Base-by-base conservation (phyloP, 37 sponge, comb jelly and placozoan species). In the Tethya wilhelma region DNA sequence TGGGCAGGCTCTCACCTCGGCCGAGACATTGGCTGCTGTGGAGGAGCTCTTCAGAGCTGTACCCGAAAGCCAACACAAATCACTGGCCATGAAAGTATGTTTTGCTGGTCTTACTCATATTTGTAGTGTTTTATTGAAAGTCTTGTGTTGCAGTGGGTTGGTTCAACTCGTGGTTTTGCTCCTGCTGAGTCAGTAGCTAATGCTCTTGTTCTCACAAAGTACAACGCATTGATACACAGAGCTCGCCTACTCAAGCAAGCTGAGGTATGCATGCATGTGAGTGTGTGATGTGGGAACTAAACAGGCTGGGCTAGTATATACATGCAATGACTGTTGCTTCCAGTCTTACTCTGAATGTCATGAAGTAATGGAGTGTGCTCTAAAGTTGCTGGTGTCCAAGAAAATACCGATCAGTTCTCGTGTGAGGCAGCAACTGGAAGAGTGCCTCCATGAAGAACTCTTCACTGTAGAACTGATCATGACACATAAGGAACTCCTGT, bases 221-320 rank as follows among this genome's bases (percentile, higher is more conserved):
- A 87, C 80, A 92, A 92, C 62, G 74, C 69, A 17, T 42, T 92
- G 23, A 37, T 92, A 20, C 66, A 74, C 65, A 83, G 77, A 36
- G 88, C 85, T 12, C 55, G 67, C 31, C 23, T 43, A 9, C 44
- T 81, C 11, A 38, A 43, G 34, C 55, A 66, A 38, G 60, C 67
- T 34, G 38, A 87, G 75, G 92, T 91, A 69, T 44, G 56, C 2
- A 12, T 46, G 59, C 7, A 4, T 60, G 7, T 60, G 53, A 60
- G 26, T 25, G 28, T 60, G 28, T 60, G 28, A 60, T 60, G 63
- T 60, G 6, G 6, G 11, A 23, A 25, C 6, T 60, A 60, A n/a
- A n/a, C n/a, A n/a, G n/a, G n/a, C n/a, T n/a, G n/a, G n/a, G n/a
- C n/a, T n/a, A n/a, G n/a, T n/a, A n/a, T n/a, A n/a, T n/a, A n/a